Base-by-base conservation (phyloP, 2,113 vertebrate genomes). In the Amphiprion ocellaris region DNA sequence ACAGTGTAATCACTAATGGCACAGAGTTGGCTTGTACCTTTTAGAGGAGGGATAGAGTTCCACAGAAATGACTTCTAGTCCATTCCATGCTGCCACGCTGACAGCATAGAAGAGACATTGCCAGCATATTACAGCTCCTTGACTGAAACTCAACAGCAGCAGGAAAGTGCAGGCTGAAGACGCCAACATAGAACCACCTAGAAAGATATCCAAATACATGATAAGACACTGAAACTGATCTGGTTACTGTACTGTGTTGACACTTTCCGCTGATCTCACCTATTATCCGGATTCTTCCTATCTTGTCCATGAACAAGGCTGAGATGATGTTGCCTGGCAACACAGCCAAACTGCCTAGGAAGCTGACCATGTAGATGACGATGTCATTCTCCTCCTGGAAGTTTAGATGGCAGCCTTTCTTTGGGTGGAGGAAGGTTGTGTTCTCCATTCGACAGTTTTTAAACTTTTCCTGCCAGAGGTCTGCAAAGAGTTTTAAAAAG, bases 241-340 rank as follows among this genome's bases (percentile, higher is more conserved):
- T 23, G 9, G 33, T 39, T 19, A 15, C 56, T 26, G 46, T 0
- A 10, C 17, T 26, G 46, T 26, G 41, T 7, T 21, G 33, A 12
- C 28, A 37, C 33, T 37, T 52, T 54, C 19, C 70, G 24, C 16
- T 56, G 24, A 49, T 87, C 96, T 96, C 92, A 99, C 98, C 98
- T 0, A 99, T 99, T 92, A 99, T 98, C 89, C 95, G 95, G 89
- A 99, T 96, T 82, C 98, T 94, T 84, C 98, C 98, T 0, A 99
- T 93, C 83, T 97, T 97, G 80, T 99, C 98, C 97, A 99, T 98
- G 79, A 99, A 96, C 73, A 99, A 72, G 0, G 97, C 97, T 11
- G 98, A 98, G 81, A 99, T 87, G 88, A 99, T 99, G 90, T 99
- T 99, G 61, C 98, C 98, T 0, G 98, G 98, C 81, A 99, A 85